Base-by-base conservation (phyloP, 2,797 vertebrate species). In the Eulemur albifrons region DNA sequence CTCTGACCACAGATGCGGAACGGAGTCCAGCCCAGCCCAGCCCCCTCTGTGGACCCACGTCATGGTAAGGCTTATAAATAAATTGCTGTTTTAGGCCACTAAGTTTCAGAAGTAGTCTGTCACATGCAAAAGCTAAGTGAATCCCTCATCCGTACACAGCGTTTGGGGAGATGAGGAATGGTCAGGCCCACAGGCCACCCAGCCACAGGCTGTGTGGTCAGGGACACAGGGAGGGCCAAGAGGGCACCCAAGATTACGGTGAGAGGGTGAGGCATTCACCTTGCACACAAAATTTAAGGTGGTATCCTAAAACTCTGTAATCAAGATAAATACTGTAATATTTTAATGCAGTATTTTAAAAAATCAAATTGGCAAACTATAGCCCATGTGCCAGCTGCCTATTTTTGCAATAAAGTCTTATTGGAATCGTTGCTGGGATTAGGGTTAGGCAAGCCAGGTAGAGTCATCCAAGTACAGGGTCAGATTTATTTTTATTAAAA, bases 11-110 rank as follows among this genome's bases (percentile, higher is more conserved):
- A 23, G 59, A 15, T 3, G n/a, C 18, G 17, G 2, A n/a, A 4
- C 14, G 0, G n/a, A 72, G 45, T 23, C n/a, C 14, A 12, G 48
- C 73, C 52, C 40, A 45, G 45, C 18, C 43, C 50, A 11, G 38
- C 2, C 18, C 9, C 45, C 4, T 0, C 0, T 14, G 59, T 21
- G 4, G 43, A 35, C 1, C 35, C 15, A 3, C 18, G 2, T 2
- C 67, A 77, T 27, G 75, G 21, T 15, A 10, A 59, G 70, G 65
- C 54, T 77, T 32, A 23, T 40, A 10, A 27, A 25, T 48, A 15
- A 86, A 40, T 17, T 45, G 38, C 4, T 80, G 35, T 59, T 73
- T 65, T 35, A 32, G 75, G 65, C 43, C 2, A 21, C 9, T 13
- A 61, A 12, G 59, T 80, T 50, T 79, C 12, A 4, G 23, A 65